phyloP scores from a whole-genome alignment of 2,113 vertebrate genomes.

The Sciurus niger region DNA sequence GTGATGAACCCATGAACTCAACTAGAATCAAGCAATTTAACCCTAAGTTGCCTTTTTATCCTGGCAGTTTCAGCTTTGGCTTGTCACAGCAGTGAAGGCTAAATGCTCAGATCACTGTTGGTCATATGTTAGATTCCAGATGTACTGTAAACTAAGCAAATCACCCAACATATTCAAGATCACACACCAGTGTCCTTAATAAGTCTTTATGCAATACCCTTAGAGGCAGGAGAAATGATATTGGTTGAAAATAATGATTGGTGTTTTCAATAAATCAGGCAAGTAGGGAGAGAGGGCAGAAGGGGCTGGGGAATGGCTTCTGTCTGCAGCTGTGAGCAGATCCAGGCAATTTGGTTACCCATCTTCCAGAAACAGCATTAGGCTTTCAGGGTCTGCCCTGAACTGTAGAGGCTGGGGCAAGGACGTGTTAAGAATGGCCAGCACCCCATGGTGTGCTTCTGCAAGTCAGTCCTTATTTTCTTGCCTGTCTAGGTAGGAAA shows the following conservation, averaged over 20 bases:
- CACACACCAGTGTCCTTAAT: background rate
- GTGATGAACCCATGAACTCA: background rate
- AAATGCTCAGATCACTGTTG: background rate
- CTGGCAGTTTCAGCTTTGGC: background rate
- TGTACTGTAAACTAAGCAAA: slow-evolving; percentile 8
- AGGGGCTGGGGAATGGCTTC: background rate
- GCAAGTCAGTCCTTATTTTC: background rate
- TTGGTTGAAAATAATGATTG: background rate
- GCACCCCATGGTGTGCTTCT: background rate
- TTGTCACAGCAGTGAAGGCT: background rate
- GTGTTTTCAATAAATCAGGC: background rate
- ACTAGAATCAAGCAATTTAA: background rate
- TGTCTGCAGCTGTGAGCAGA: background rate
- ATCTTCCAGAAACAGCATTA: background rate
- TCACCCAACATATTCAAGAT: background rate
- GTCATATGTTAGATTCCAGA: background rate
- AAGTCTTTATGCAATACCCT: background rate
- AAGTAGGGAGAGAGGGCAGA: background rate
- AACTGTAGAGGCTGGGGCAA: accelerated
- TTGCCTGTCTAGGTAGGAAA: background rate
- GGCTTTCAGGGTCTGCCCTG: background rate
- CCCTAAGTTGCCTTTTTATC: background rate
- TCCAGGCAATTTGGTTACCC: background rate
- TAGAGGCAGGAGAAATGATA: background rate
- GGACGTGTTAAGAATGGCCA: background rate